Conservation (phyloP, 2,888 invertebrate species). For the Bombyx huttoni region DNA sequence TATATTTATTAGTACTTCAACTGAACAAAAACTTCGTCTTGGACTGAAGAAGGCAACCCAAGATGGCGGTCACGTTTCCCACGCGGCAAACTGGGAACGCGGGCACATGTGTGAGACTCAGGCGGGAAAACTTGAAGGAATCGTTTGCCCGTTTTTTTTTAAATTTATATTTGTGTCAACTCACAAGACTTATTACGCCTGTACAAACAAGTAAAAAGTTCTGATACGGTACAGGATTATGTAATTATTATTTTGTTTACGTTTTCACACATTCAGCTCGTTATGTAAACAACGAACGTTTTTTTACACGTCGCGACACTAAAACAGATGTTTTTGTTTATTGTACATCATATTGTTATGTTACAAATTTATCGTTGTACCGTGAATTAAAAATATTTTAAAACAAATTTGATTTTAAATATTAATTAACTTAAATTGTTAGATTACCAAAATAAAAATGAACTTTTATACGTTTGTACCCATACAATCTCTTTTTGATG, state of each 20-base stretch:
- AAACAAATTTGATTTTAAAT: too few relatives aligned
- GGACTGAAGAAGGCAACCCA: conserved; percentile 34
- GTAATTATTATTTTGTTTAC: conserved; percentile 1
- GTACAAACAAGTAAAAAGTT: conserved; percentile 20
- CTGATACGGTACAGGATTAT: conserved; percentile 5
- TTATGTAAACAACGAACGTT: too few relatives aligned
- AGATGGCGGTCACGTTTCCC: conserved; percentile 48
- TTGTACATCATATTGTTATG: too few relatives aligned
- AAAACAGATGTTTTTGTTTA: too few relatives aligned
- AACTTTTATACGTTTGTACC: background rate
- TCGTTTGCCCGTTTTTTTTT: conserved; percentile 18
- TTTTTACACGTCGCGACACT: too few relatives aligned
- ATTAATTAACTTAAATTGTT: too few relatives aligned
- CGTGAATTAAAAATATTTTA: too few relatives aligned
- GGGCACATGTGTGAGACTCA: conserved; percentile 48
- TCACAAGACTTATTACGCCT: conserved; percentile 8
- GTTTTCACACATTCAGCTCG: background rate
- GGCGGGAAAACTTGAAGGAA: conserved; percentile 41
- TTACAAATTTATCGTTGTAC: too few relatives aligned
- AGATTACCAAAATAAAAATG: too few relatives aligned
- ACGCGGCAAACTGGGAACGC: conserved; percentile 55
- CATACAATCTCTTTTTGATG: background rate
- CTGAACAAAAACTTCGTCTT: conserved; percentile 24
- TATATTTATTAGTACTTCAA: conserved; percentile 24
- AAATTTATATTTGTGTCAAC: conserved; percentile 25